Base-by-base conservation (phyloP, 2,888 invertebrate species). In the Athrips mouffetella region DNA sequence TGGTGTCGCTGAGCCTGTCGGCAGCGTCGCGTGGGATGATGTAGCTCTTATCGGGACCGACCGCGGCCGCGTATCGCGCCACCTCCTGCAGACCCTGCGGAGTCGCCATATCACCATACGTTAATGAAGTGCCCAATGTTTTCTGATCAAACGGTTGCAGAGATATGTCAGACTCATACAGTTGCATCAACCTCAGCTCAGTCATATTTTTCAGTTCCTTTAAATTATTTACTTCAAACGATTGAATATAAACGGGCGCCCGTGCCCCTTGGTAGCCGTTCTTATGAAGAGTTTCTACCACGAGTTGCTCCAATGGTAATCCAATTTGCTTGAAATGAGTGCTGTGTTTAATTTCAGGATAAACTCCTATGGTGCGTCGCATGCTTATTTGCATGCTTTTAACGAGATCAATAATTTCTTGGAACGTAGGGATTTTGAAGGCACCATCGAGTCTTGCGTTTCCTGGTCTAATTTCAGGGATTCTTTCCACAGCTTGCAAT, bases 201-300 rank as follows among this genome's bases (percentile, higher is more conserved):
- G 87, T 85, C 29, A 86, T 62, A 39, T 61, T 66, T 42, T 71
- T 81, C 1, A 88, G 58, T 53, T 83, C 76, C 45, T 73, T 84
- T 21, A 88, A 70, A 53, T 88, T 88, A 21, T 55, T 76, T 1
- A 86, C 75, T 68, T 88, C 87, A 59, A 87, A 86, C 0, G 87
- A 87, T 53, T 87, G 87, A 31, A 88, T 85, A 49, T 80, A 85
- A 42, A 80, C 70, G 1, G 82, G 79, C 13, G 81, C 72, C 45
- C 70, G 55, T 3, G 65, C 55, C 5, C 78, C 76, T 3, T 50
- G 39, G 53, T 86, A 88, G 5, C 82, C 81, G 47, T 85, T 86
- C 11, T 46, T 65, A 53, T 81, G 79, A 2, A 88, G 69, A 29
- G 72, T 66, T 11, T 83, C 75, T 0, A 85, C 82, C 7, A 87